Conservation (phyloP, 2,797 vertebrate species). For the Mycteria americana region DNA sequence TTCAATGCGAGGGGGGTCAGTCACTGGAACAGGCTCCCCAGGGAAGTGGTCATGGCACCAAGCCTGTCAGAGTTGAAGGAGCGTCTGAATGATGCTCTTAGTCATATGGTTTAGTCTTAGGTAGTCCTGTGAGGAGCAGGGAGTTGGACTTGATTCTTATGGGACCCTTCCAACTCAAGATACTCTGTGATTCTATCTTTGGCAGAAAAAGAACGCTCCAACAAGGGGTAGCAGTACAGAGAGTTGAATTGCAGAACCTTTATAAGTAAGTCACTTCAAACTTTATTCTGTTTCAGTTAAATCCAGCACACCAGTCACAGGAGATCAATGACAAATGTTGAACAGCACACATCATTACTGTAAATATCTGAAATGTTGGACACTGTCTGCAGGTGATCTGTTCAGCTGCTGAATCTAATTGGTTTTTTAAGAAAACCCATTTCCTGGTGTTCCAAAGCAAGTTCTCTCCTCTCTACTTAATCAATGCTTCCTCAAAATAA, state of each 20-base stretch:
- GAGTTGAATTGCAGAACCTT: background rate
- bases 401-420: background rate
- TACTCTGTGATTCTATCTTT: background rate
- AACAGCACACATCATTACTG: background rate
- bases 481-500: background rate
- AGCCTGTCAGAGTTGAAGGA: background rate
- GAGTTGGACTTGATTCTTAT: background rate
- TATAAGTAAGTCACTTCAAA: rapidly evolving
- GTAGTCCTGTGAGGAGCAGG: background rate
- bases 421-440: background rate
- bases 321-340: background rate
- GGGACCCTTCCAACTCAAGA: background rate
- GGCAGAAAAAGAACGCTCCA: background rate
- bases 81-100: background rate
- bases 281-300: background rate
- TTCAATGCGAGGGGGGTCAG: background rate
- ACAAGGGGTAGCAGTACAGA: background rate
- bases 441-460: background rate
- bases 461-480: background rate
- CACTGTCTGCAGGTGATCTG: background rate
- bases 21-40: background rate
- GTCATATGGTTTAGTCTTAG: background rate
- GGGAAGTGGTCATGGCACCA: background rate
- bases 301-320: background rate
- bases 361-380: background rate